Percentiles rank a stretch among this genome's conserved stretches.
Evolutionary conservation across 2,888 invertebrate genomes (phyloP).

Genomic region (Camptogramma bilineatum): DNA sequence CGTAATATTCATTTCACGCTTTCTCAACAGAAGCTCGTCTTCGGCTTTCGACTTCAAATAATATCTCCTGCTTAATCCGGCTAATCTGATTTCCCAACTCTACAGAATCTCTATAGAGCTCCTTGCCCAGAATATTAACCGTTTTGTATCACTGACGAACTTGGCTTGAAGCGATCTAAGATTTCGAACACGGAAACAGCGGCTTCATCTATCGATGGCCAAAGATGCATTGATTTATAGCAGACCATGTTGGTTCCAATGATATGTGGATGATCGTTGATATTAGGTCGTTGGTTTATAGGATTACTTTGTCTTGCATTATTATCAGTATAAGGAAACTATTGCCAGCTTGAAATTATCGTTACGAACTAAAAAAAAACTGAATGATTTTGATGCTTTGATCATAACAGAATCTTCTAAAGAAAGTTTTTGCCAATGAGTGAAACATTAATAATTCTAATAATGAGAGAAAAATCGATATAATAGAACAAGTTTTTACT

Average conservation of each 20-base stretch:
- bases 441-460: too few species aligned
- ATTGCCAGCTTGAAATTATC: background rate
- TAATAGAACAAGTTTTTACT: too few species aligned
- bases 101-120: slow-evolving; percentile 3
- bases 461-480: too few species aligned
- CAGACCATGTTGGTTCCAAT: slow-evolving; percentile 23
- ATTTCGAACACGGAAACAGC: slow-evolving; percentile 26
- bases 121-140: slow-evolving; percentile 5
- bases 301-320: background rate
- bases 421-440: too few species aligned
- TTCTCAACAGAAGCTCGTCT: background rate
- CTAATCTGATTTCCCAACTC: background rate
- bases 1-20: background rate
- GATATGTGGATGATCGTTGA: slow-evolving; percentile 13
- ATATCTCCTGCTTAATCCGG: background rate
- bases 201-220: slow-evolving; percentile 29
- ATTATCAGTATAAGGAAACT: background rate
- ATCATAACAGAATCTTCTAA: too few species aligned
- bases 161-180: slow-evolving; percentile 15
- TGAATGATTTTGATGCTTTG: background rate
- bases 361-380: background rate
- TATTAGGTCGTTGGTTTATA: slow-evolving; percentile 1
- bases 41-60: background rate
- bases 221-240: slow-evolving; percentile 41
- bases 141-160: slow-evolving; percentile 26